These are phyloP conservation scores for Platanista minor DNA, from an alignment of 2,113 vertebrate species.

Conservation along the genomic window DNA sequence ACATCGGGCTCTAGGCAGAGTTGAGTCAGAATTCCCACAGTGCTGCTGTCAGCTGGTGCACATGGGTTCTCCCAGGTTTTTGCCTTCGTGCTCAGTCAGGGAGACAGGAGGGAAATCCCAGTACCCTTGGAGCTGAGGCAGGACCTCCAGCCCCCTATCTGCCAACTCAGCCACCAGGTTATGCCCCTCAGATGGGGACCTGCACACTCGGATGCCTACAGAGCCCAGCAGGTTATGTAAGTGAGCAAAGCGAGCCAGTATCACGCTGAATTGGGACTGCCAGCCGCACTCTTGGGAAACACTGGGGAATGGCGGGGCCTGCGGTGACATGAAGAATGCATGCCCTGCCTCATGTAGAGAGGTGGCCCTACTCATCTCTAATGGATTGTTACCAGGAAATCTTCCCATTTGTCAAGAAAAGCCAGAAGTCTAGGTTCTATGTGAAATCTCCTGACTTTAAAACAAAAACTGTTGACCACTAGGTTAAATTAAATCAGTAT, in stretches of 20 bases:
- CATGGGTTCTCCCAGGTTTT: neutral
- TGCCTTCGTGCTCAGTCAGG: neutral
- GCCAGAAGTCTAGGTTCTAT: neutral
- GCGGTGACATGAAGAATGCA: neutral
- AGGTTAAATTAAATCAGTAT: neutral
- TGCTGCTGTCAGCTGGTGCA: neutral
- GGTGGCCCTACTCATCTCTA: neutral
- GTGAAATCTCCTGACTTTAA: neutral
- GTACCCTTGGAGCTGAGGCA: neutral
- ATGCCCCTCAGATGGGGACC: neutral
- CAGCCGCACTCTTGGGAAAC: neutral
- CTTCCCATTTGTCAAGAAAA: neutral
- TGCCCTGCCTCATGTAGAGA: neutral
- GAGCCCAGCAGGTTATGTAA: neutral
- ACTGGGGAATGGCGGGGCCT: neutral
- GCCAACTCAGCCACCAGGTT: neutral
- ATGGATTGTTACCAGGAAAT: neutral
- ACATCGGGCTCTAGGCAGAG: neutral
- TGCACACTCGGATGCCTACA: neutral
- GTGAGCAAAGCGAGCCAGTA: neutral
- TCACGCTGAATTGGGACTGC: neutral
- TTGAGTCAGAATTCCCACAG: slow-evolving; percentile 21
- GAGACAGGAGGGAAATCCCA: neutral
- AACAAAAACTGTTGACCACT: neutral
- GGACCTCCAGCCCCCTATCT: neutral